A percentile compares a stretch with the other conserved stretches of the same genome.
phyloP scores from a whole-genome alignment of 2,113 vertebrate species.

The Pandion haliaetus region DNA sequence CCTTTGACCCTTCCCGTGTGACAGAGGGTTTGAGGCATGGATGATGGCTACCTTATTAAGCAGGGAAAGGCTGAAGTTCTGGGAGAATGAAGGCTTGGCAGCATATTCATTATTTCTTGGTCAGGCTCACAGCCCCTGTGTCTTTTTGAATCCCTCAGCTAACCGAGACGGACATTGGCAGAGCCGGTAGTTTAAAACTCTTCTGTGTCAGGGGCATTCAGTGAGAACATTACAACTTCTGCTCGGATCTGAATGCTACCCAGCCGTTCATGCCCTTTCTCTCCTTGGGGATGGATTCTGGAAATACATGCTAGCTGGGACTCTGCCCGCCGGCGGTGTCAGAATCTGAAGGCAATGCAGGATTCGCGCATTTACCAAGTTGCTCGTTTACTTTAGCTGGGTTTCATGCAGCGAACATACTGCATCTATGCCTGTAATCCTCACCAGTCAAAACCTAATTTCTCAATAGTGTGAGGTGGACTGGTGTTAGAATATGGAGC shows the following conservation, averaged over 20 bases:
- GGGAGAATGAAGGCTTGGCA: conserved; percentile 1
- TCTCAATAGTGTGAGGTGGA: neutral
- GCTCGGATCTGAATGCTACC: neutral
- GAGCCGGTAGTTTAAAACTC: neutral
- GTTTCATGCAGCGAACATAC: neutral
- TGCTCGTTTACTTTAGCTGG: neutral
- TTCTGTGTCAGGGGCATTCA: neutral
- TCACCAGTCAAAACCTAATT: neutral
- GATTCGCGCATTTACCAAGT: neutral
- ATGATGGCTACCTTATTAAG: neutral
- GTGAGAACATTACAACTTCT: conserved; percentile 9
- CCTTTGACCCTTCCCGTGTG: neutral
- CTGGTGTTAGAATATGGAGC: neutral
- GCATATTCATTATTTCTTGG: neutral
- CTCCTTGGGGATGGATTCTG: neutral
- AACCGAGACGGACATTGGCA: neutral
- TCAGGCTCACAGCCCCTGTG: neutral
- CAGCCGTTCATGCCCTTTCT: neutral
- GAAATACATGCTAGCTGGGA: neutral
- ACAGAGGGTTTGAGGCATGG: neutral
- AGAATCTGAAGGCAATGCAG: neutral
- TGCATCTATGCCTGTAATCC: neutral
- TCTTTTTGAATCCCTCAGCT: neutral
- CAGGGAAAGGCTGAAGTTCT: neutral
- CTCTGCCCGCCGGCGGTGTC: neutral